Evolutionary conservation across 2,888 invertebrate genomes (phyloP).

Genomic region (Hermaeophaga mercurialis): DNA sequence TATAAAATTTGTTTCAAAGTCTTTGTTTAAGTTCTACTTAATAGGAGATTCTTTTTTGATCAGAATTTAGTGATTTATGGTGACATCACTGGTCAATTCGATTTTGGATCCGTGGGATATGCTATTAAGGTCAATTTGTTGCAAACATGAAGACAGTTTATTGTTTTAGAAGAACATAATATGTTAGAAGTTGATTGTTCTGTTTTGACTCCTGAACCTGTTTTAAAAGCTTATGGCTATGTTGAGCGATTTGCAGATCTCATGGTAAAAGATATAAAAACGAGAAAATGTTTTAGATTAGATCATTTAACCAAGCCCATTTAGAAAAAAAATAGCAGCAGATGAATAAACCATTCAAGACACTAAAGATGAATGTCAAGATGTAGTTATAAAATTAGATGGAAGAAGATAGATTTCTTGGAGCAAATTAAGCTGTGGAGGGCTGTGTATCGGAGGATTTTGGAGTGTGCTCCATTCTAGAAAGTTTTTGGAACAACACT

Average conservation of each 20-base stretch:
- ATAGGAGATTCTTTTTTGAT: conserved; percentile 96
- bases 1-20: too few relatives aligned
- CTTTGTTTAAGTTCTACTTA: conserved; percentile 95
- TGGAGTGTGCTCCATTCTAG: too few relatives aligned
- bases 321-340: conserved; percentile 81
- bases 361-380: conserved; percentile 74
- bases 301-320: conserved; percentile 98
- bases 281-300: conserved; percentile 95
- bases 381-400: conserved; percentile 78
- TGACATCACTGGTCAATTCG: conserved; percentile 92
- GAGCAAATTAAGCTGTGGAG: too few relatives aligned
- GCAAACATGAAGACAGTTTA: conserved; percentile 92
- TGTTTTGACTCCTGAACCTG: conserved; percentile 95
- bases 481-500: too few relatives aligned
- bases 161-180: conserved; percentile 95
- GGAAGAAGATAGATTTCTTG: too few relatives aligned
- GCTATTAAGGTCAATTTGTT: conserved; percentile 95
- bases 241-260: conserved; percentile 98
- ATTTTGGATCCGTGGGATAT: conserved; percentile 99
- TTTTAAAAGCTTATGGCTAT: conserved; percentile 97
- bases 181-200: conserved; percentile 99
- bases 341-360: conserved; percentile 83
- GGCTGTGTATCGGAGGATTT: too few relatives aligned
- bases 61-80: conserved; percentile 99
- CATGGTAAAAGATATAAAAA: conserved; percentile 97